Evolutionary conservation across 2,888 invertebrate genomes (phyloP), one percentile per base, ranked within the genome.

Genomic region (Eurytoma californica): DNA sequence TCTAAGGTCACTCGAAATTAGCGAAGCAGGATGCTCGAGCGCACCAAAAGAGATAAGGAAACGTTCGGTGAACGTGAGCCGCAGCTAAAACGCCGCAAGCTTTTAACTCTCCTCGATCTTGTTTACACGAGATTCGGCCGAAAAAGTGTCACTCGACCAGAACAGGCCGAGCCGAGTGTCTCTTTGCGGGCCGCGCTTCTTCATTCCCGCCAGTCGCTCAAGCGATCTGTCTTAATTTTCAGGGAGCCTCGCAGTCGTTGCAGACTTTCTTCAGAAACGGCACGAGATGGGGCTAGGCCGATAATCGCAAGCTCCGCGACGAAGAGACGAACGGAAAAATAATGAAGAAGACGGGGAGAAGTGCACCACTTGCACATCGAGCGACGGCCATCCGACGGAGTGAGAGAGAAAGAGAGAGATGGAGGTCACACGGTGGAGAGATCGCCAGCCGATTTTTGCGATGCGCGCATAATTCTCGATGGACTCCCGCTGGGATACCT

Each of bases 221-320:
- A 72, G 53, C 13, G 20, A 63, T 77, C 60, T 67, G 72, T 72
- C 13, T 70, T 75, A 77, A 83, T 84, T 92, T 39, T 93, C 69
- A 95, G 95, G 95, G 95, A 85, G 95, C 95, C 83, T 94, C 95
- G 28, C 93, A 93, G 85, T 94, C 94, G 28, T 93, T 95, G 83
- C 94, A 94, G 89, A 93, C 92, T 79, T 93, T 94, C 82, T 92
- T 94, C 80, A 91, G 84, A 80, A 90, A 89, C 72, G 86, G 88
- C 66, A 89, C 89, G 13, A 86, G 85, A 85, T 77, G 79, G 80
- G 75, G 77, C 47, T 70, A 53, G 74, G 24, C n/a, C 5, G 49
- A 20, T 68, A 57, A 28, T 72, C 49, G 57, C 39, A 67, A 61
- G 14, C 53, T 24, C 14, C 18, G 0, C 18, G 39, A 63, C 13